Evolutionary conservation across 2,797 vertebrate genomes (phyloP), one percentile per base, ranked within the genome.

Genomic region (Falco berigora): DNA sequence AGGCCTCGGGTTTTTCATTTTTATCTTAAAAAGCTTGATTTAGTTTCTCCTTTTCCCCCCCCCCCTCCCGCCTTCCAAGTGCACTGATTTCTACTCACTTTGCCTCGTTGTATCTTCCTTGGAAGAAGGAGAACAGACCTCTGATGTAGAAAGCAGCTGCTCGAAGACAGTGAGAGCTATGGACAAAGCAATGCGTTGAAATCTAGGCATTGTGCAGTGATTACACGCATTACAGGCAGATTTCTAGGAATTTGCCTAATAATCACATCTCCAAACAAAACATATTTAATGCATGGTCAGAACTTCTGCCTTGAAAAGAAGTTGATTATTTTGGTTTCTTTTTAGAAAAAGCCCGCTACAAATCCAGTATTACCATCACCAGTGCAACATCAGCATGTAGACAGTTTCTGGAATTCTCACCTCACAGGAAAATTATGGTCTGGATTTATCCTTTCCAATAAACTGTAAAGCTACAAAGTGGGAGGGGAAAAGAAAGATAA

Each of bases 341-440:
- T 61, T 62, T 64, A 40, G 16, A 12, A 32, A 40, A 55, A 55
- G 21, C 49, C 47, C 6, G 7, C 42, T 22, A 19, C 22, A 73
- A 69, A 71, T 7, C 49, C 64, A 49, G 12, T 2, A 10, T 18
- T 52, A 32, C 81, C 73, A 10, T 8, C 53, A 19, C 25, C 72
- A 62, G 5, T 2, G 24, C 46, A 42, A 66, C 46, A 42, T 6
- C 44, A 78, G 67, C 67, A 63, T 1, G 8, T 4, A 67, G 19
- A 23, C 3, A 46, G 34, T 15, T 63, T 84, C 64, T 22, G 55
- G 56, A 67, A 63, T 78, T 92, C 97, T 95, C 98, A 99, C 99
- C 99, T 99, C 40, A 99, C 99, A 22, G 99, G 99, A 78, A 99
- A 99, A 96, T 99, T 99, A 94, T 99, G 99, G 96, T 99, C 99